Percentiles rank a stretch among this genome's conserved stretches.
Conservation (phyloP, 2,113 vertebrate genomes). For the Phoxinus phoxinus region DNA sequence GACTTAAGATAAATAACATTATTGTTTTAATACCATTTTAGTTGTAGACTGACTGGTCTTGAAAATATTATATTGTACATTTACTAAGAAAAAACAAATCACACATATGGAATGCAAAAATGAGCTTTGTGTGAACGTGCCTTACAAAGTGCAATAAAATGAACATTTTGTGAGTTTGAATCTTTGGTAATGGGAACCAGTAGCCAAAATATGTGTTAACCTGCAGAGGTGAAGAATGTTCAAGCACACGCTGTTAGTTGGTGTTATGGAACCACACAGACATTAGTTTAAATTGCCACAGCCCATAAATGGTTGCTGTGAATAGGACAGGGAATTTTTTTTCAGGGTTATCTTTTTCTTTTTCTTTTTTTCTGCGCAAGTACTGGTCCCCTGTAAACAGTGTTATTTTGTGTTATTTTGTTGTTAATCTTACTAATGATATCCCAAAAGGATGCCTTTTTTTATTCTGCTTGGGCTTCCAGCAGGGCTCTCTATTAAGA, state of each 20-base stretch:
- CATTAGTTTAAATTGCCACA: constrained; percentile 65
- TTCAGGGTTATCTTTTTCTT: neutral
- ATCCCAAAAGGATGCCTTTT: constrained; percentile 58
- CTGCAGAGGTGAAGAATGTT: constrained; percentile 18
- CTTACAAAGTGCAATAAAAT: neutral
- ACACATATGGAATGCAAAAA: neutral
- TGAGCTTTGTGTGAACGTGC: neutral
- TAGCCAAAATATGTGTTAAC: constrained; percentile 20
- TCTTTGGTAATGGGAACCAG: neutral
- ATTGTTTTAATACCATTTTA: neutral
- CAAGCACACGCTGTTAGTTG: constrained; percentile 41
- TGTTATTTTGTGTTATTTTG: constrained; percentile 62
- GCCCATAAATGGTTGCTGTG: constrained; percentile 56
- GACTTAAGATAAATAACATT: neutral
- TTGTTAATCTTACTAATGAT: constrained; percentile 71
- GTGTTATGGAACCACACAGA: constrained; percentile 53
- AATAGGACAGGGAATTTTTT: constrained; percentile 18
- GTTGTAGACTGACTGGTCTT: neutral
- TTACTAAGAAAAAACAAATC: neutral
- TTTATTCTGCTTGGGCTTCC: constrained; percentile 48
- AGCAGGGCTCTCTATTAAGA: constrained; percentile 45
- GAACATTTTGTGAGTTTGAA: neutral
- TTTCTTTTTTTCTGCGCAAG: constrained; percentile 37
- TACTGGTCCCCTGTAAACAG: constrained; percentile 61
- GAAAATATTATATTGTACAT: neutral